Evolutionary conservation across 2,797 vertebrate genomes (phyloP), one percentile per base, ranked within the genome.

Genomic region (Enteromius viviparus): DNA sequence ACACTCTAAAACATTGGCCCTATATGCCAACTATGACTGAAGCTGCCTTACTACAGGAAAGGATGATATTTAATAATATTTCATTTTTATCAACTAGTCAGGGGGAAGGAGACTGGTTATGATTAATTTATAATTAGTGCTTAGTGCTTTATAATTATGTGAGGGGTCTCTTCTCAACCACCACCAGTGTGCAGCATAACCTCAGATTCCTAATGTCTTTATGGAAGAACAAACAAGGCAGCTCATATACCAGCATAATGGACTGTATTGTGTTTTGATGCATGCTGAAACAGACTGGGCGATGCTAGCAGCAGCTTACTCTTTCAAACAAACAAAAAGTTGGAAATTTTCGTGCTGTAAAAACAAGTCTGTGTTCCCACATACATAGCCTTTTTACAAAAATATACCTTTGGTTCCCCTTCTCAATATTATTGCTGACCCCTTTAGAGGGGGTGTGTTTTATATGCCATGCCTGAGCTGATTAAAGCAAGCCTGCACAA

Each of bases 261-360:
- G 82, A 87, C 85, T 79, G 42, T 83, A 51, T 86, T 86, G 53
- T 76, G 70, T 82, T 58, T 72, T 65, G 2, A 82, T 72, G 5
- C 84, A 55, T 12, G 71, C 72, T 34, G 58, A 58, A n/a, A 79
- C 34, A 37, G 37, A 69, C 29, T 19, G 75, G 60, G 65, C 60
- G 78, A 78, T 85, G 69, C 68, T 72, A 72, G 11, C 21, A 83
- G 32, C 37, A 85, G 68, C 37, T 84, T 62, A 83, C 83, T 88
- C 84, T 75, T 80, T 87, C 70, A 87, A 88, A 91, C 88, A 91
- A 91, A 89, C 87, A 86, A 32, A 75, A 85, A 82, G 47, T 88
- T 74, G 68, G 77, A 85, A 84, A 82, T 83, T 51, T 84, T 70
- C 76, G 75, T 83, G 42, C 77, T 87, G 45, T 64, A 82, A 85